Conservation (phyloP, 2,888 invertebrate species). For the Coremacera marginata region DNA sequence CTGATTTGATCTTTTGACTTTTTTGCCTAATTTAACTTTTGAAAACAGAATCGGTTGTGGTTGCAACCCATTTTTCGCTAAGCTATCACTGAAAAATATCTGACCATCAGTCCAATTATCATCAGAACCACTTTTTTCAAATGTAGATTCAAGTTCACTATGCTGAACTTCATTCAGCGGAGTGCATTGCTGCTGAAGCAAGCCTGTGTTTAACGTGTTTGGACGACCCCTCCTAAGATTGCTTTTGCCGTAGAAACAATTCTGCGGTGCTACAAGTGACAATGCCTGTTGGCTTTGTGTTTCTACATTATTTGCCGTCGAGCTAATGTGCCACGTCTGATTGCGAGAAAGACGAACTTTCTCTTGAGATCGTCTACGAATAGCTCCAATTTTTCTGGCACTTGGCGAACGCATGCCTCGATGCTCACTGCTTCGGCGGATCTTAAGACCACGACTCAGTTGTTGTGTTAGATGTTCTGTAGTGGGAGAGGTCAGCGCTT, state of each 20-base stretch:
- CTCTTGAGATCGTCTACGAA: conserved; percentile 80
- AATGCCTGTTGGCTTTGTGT: conserved; percentile 19
- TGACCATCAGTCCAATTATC: conserved; percentile 69
- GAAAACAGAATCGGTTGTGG: neutral
- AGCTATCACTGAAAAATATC: conserved; percentile 60
- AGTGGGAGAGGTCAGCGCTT: conserved; percentile 56
- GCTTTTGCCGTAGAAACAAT: conserved; percentile 72
- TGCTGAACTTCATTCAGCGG: conserved; percentile 29
- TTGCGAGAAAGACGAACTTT: conserved; percentile 72
- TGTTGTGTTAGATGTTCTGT: conserved; percentile 80
- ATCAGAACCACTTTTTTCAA: conserved; percentile 5
- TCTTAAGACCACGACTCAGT: conserved; percentile 77
- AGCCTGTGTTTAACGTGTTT: conserved; percentile 69
- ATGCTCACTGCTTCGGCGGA: conserved; percentile 77
- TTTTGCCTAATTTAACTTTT: neutral
- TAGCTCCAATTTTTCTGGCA: conserved; percentile 83
- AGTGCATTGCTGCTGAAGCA: conserved; percentile 50
- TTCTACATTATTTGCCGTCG: conserved; percentile 37
- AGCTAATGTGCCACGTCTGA: conserved; percentile 75
- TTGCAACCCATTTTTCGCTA: neutral
- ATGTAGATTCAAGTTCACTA: conserved; percentile 16
- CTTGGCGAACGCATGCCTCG: conserved; percentile 84
- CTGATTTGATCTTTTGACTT: neutral
- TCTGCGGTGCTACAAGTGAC: conserved; percentile 33
- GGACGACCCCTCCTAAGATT: conserved; percentile 72